Evolutionary conservation across 2,888 invertebrate species (phyloP), one percentile per base, ranked within the genome.

Genomic region (Drosophila buzzatii): DNA sequence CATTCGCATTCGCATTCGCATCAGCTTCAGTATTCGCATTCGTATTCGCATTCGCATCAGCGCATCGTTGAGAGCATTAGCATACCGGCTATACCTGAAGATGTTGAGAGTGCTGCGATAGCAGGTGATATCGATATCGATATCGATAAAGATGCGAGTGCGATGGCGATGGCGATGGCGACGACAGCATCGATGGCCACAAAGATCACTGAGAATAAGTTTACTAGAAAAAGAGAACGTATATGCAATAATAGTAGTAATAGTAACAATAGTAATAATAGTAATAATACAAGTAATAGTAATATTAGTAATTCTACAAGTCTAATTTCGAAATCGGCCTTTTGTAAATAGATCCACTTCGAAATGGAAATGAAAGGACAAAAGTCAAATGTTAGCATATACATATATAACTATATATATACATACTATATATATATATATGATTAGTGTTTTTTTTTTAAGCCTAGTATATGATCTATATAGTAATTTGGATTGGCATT

Each of bases 201-300:
- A 64, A 89, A 85, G 85, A 90, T 84, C 81, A 87, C 90, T 84
- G 89, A 88, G 70, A 92, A 92, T 89, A 93, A 92, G 82, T 92
- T 92, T 86, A 92, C 93, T 76, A 92, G 92, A 78, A 92, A 92
- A 81, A 90, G 92, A 87, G 91, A 92, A 90, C 92, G 92, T 81
- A 89, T 91, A 81, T 91, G 92, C 89, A 91, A 92, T 85, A 92
- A 91, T 91, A 91, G 84, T 90, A 85, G 90, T 91, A 91, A 85
- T 90, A 90, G 51, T 73, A 83, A 70, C 62, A 65, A 60, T 62
- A 76, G 51, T 74, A 85, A 70, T 65, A 68, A 60, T 62, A 76
- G 37, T 75, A 88, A 73, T 76, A 81, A 78, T 73, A 85, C 79
- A 74, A 90, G 56, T 85, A 87, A 74, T 79, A 89, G 78, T 86